phyloP scores from a whole-genome alignment of 2,113 vertebrate genomes.

The Capreolus pygargus region DNA sequence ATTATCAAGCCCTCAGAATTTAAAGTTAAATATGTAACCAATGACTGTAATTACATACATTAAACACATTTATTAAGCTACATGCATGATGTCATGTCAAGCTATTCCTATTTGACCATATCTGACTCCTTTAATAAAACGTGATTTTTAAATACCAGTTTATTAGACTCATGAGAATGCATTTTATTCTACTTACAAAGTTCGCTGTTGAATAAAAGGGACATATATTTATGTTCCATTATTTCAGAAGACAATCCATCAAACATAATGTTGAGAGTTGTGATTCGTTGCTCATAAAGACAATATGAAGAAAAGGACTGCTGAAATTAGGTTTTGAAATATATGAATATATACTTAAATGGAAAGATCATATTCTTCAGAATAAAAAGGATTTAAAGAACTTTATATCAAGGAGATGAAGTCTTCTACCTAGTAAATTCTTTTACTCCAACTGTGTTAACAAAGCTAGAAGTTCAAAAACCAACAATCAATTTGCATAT shows the following conservation, averaged over 20 bases:
- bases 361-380: background rate
- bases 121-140: slow-evolving; percentile 18
- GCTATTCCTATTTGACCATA: background rate
- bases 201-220: slow-evolving; percentile 15
- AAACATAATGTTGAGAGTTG: background rate
- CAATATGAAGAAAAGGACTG: background rate
- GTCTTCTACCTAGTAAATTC: background rate
- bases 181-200: background rate
- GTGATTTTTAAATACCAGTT: background rate
- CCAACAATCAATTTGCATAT: background rate
- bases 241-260: slow-evolving; percentile 30
- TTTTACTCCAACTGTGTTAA: background rate
- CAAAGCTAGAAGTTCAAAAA: fast-evolving
- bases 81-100: background rate
- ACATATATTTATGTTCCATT: slow-evolving; percentile 16
- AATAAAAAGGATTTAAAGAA: background rate
- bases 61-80: slow-evolving; percentile 11
- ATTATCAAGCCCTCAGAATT: slow-evolving; percentile 73
- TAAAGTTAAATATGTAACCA: slow-evolving; percentile 78
- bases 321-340: background rate
- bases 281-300: background rate
- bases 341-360: background rate
- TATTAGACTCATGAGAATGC: background rate
- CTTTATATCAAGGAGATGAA: background rate
- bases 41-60: slow-evolving; percentile 40